Evolutionary conservation across 2,888 invertebrate genomes (phyloP).

Genomic region (Eupithecia inturbata): DNA sequence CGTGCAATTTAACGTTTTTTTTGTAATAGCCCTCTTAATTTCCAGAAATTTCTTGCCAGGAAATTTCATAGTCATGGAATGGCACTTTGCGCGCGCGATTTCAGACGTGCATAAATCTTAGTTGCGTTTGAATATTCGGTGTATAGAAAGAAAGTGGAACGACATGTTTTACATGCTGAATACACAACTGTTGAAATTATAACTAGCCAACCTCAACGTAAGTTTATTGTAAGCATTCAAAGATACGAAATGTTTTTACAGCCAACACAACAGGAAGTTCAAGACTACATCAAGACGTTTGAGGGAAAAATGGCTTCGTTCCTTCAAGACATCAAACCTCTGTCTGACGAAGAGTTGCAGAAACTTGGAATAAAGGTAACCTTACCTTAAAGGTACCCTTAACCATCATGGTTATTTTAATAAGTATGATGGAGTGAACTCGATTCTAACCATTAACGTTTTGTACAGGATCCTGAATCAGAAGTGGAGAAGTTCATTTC

Average conservation of each 20-base stretch:
- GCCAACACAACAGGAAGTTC: constrained; percentile 88
- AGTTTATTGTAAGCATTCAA: neutral
- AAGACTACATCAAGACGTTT: constrained; percentile 90
- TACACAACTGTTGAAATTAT: neutral
- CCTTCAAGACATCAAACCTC: constrained; percentile 89
- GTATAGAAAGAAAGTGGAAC: too few species aligned
- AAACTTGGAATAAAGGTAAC: constrained; percentile 91
- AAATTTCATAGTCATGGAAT: too few species aligned
- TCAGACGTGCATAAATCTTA: too few species aligned
- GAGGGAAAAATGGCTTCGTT: constrained; percentile 97
- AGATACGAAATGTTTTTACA: constrained; percentile 51
- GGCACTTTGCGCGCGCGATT: too few species aligned
- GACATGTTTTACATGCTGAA: neutral
- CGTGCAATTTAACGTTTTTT: too few species aligned
- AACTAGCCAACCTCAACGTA: neutral
- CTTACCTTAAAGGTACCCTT: neutral
- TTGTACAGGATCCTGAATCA: constrained; percentile 82
- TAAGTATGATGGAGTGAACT: too few species aligned
- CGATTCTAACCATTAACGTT: neutral
- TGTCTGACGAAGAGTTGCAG: constrained; percentile 90
- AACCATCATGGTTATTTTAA: neutral
- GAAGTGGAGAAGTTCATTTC: constrained; percentile 98
- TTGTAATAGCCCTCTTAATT: too few species aligned
- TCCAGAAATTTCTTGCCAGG: too few species aligned
- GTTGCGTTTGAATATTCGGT: neutral